These are phyloP conservation scores for Porites lobata DNA, from an alignment of 92 coral and sea anemone species.

Conservation along the genomic window DNA sequence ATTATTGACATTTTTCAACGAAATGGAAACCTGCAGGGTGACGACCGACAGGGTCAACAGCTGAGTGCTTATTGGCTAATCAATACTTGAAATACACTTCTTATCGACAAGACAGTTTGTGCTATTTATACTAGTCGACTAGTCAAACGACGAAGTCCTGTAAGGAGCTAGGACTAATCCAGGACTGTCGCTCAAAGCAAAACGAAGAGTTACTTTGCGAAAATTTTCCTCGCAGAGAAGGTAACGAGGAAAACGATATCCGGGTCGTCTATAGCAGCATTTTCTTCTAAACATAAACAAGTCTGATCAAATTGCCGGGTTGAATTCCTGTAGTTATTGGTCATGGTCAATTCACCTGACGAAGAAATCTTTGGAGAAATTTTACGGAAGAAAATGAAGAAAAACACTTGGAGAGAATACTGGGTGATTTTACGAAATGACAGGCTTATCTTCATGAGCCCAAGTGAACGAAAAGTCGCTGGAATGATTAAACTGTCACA, in stretches of 20 bases:
- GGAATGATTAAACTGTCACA: constrained; percentile 72
- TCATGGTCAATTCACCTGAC: constrained; percentile 27
- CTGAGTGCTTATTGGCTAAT: constrained; percentile 23
- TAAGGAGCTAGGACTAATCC: too few species aligned
- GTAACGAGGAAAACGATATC: neutral
- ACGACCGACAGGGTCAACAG: neutral
- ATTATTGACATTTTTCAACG: constrained; percentile 24
- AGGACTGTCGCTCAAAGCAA: neutral
- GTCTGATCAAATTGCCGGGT: neutral
- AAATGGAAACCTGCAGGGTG: constrained; percentile 19
- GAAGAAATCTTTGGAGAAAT: constrained; percentile 51
- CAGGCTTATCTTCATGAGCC: constrained; percentile 66
- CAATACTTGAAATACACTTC: constrained; percentile 15
- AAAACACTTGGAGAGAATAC: constrained; percentile 85
- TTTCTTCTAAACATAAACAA: neutral
- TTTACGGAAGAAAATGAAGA: constrained; percentile 73
- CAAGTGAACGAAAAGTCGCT: constrained; percentile 59
- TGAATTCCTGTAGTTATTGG: neutral
- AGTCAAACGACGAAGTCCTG: too few species aligned
- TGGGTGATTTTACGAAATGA: constrained; percentile 72
- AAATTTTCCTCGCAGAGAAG: neutral
- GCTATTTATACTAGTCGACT: neutral
- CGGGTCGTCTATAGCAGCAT: neutral
- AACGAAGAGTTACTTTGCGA: neutral
- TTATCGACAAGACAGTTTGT: neutral